These are phyloP conservation scores for Tokudaia tokunoshimensis DNA, from an alignment of 2,797 vertebrate species.

Conservation along the genomic window DNA sequence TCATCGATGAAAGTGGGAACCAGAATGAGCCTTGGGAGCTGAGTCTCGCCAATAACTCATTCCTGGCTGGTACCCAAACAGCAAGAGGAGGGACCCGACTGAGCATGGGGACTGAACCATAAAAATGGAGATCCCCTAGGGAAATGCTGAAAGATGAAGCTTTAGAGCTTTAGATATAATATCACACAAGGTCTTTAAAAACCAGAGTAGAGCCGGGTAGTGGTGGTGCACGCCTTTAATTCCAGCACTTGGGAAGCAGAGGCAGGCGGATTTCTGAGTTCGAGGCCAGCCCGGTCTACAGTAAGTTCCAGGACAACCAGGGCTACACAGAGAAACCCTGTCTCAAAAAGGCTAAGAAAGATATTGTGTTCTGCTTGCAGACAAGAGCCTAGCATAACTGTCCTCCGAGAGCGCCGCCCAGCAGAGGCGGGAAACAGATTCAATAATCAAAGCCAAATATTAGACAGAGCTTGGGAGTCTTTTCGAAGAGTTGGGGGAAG, in stretches of 20 bases:
- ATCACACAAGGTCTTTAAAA: neutral
- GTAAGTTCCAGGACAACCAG: too few species aligned
- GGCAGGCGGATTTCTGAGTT: too few species aligned
- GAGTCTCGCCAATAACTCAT: neutral
- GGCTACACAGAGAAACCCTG: too few species aligned
- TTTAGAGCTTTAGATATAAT: neutral
- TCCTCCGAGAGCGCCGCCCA: neutral
- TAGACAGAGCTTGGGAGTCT: neutral
- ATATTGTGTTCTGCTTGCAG: neutral
- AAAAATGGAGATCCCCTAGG: neutral
- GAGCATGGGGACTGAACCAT: neutral
- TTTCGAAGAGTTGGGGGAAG: neutral
- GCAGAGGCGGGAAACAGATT: neutral
- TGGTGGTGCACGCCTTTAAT: too few species aligned
- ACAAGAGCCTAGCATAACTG: neutral
- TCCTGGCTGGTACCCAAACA: neutral
- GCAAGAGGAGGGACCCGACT: neutral
- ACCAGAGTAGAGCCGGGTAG: neutral
- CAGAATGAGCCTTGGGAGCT: constrained; percentile 1
- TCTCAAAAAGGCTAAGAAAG: too few species aligned
- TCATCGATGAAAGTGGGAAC: neutral
- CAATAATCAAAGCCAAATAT: neutral
- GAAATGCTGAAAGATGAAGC: neutral
- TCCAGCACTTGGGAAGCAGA: too few species aligned
- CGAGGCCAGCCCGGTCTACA: too few species aligned